Evolutionary conservation across 2,888 invertebrate species (phyloP).

Genomic region (Epinotia nisella): DNA sequence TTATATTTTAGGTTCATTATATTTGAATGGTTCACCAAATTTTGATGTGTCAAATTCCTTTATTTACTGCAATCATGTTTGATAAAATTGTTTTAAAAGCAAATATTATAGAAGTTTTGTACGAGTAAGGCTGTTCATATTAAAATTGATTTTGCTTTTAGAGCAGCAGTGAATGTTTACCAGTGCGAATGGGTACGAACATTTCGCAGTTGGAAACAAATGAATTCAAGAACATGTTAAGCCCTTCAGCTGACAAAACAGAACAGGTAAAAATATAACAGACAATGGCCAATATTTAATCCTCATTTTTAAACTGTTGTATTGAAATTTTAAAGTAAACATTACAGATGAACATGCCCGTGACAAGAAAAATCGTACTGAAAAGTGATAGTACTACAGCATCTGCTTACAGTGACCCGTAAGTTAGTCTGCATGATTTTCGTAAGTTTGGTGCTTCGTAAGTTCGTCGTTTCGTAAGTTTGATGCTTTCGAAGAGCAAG

Average conservation of each 20-base stretch:
- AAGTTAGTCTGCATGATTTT: slow-evolving; percentile 15
- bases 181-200: slow-evolving; percentile 42
- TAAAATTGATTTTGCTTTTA: slow-evolving; percentile 39
- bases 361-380: slow-evolving; percentile 62
- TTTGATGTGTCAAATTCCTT: too few relatives aligned
- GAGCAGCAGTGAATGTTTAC: slow-evolving; percentile 44
- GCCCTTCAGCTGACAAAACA: slow-evolving; percentile 30
- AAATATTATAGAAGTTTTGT: not conserved
- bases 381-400: slow-evolving; percentile 53
- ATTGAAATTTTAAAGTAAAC: not conserved
- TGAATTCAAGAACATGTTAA: slow-evolving; percentile 45
- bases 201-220: slow-evolving; percentile 45
- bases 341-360: slow-evolving; percentile 39
- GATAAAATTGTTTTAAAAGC: not conserved
- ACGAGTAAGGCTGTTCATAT: not conserved
- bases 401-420: slow-evolving; percentile 15
- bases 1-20: too few relatives aligned
- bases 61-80: too few relatives aligned
- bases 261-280: slow-evolving; percentile 46
- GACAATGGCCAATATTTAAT: not conserved
- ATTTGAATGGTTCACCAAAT: too few relatives aligned
- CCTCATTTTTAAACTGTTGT: not conserved
- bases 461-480: too few relatives aligned
- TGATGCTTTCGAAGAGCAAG: too few relatives aligned
- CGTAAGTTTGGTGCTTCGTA: too few relatives aligned